Percentiles rank a stretch among this genome's conserved stretches.
phyloP scores from a whole-genome alignment of 2,797 vertebrate genomes.

The Molossus alvarezi region DNA sequence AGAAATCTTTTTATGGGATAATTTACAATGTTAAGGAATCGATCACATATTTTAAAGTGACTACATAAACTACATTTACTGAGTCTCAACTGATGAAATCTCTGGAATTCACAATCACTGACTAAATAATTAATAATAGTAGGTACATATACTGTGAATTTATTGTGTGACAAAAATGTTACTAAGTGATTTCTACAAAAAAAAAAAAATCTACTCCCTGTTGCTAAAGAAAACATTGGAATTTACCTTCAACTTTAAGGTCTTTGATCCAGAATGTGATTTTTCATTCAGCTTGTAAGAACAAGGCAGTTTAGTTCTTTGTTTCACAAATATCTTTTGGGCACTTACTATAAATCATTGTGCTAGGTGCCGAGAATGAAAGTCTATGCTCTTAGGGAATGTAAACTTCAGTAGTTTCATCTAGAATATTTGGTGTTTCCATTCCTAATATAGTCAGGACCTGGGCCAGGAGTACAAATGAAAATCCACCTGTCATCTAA shows the following conservation, averaged over 20 bases:
- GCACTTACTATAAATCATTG: background rate
- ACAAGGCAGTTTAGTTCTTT: background rate
- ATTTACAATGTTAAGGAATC: conserved; percentile 60
- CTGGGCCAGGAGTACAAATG: background rate
- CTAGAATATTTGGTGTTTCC: background rate
- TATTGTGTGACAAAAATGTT: background rate
- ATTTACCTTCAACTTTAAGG: background rate
- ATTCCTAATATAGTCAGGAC: background rate
- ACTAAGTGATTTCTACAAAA: background rate
- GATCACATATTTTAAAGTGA: conserved; percentile 59
- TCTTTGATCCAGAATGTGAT: background rate
- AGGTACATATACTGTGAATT: background rate
- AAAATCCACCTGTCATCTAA: background rate
- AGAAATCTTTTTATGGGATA: conserved; percentile 21
- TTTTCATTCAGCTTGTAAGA: background rate
- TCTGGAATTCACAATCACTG: background rate
- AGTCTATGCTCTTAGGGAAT: background rate
- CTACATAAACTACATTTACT: background rate
- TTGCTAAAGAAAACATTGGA: background rate
- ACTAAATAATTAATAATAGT: conserved; percentile 32
- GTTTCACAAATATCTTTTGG: conserved; percentile 2
- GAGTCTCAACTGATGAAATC: background rate
- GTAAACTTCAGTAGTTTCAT: background rate
- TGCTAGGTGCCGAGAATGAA: background rate
- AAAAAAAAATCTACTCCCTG: background rate